Base-by-base conservation (phyloP, 2,113 vertebrate species). In the Eidolon helvum region DNA sequence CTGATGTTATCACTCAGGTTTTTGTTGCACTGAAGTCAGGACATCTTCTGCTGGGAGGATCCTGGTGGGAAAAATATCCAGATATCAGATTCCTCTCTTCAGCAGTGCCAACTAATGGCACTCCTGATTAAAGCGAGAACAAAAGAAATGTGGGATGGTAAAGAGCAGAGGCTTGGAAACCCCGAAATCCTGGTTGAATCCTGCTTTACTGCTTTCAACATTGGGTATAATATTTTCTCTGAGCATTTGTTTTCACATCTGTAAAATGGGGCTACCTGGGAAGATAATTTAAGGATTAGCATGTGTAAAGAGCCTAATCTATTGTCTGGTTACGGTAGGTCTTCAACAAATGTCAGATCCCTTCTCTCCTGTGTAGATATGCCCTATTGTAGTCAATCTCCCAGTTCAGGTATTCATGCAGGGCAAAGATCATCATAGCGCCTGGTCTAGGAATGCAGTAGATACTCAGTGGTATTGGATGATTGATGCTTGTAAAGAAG, bases 11-110 rank as follows among this genome's bases (percentile, higher is more conserved):
- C 92, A 1, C 71, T 96, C 38, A 82, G 97, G 69, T 79, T 94
- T 90, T 78, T 96, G 92, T 90, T 96, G 61, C 80, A 90, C 38
- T 74, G 79, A 88, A 85, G 89, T 97, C 48, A 92, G 92, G 90
- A 96, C 79, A 95, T 96, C 93, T 92, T 91, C 84, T 87, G 75
- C 91, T 78, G 93, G 82, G 87, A 97, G 77, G 66, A 95, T 68
- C 48, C 79, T 90, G 69, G 59, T 78, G 90, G 90, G 48, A 89
- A 92, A 92, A 92, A 80, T 75, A 90, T 66, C 74, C 77, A 93
- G 89, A 59, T 86, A 89, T 91, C 86, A 91, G 78, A 93, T 88
- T 77, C 74, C 50, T 96, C 33, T 87, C 78, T 38, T 71, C 3
- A 63, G 66, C 72, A 53, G 78, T 35, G 87, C 85, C 86, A 95